Percentiles rank a stretch among this genome's conserved stretches.
Conservation (phyloP, 2,113 vertebrate species). For the Lamprologus sp. region DNA sequence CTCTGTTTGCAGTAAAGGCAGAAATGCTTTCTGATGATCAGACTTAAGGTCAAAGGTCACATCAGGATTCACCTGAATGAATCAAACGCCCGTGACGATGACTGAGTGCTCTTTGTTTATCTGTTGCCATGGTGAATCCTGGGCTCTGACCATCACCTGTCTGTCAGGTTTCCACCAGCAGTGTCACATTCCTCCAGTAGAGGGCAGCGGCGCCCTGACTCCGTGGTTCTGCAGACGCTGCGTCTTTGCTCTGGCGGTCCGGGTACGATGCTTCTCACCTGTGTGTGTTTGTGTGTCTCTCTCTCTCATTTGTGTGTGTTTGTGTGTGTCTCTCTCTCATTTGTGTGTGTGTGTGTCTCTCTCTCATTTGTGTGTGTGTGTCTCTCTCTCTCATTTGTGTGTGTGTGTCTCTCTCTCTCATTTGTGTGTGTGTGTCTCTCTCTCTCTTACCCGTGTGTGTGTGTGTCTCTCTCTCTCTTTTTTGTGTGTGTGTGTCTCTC, state of each 20-base stretch:
- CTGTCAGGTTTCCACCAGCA: slow-evolving; percentile 91
- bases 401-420: too few species aligned
- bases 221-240: slow-evolving; percentile 97
- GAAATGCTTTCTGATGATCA: not conserved
- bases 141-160: not conserved
- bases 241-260: slow-evolving; percentile 83
- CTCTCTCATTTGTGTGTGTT: accelerated
- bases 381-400: too few species aligned
- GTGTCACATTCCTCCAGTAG: slow-evolving; percentile 86
- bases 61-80: not conserved
- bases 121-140: not conserved
- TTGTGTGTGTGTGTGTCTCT: too few species aligned
- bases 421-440: too few species aligned
- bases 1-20: not conserved
- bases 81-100: not conserved
- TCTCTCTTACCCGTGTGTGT: too few species aligned
- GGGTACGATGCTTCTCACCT: not conserved
- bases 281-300: not conserved
- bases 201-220: slow-evolving; percentile 51
- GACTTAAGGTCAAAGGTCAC: not conserved
- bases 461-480: too few species aligned
- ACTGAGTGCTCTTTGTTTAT: not conserved
- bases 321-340: not conserved
- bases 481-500: too few species aligned
- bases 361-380: not conserved